Conservation (phyloP, 2,113 vertebrate genomes). For the Pantherophis guttatus region DNA sequence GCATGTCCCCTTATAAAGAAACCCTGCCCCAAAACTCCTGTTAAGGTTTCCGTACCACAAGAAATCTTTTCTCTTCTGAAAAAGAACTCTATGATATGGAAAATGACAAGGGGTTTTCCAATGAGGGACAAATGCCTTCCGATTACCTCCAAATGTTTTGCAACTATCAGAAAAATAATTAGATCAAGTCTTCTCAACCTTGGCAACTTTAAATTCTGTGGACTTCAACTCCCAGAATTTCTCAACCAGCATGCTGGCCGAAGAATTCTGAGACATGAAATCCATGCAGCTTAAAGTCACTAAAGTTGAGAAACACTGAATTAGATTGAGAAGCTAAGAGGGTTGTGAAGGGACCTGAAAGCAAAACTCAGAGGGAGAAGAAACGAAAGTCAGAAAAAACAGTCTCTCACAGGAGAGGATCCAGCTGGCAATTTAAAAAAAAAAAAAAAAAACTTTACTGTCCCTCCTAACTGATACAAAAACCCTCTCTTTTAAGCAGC, state of each 20-base stretch:
- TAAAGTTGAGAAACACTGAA: background rate
- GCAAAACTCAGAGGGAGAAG: background rate
- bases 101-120: background rate
- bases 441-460: background rate
- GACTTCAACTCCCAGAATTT: background rate
- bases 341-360: background rate
- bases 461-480: no score
- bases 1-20: no score
- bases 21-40: background rate
- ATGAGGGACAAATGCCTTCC: background rate
- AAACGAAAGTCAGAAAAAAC: no score
- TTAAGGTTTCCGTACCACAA: background rate
- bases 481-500: background rate
- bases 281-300: background rate
- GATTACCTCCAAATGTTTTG: background rate
- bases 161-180: background rate
- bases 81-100: background rate
- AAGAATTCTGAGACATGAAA: background rate
- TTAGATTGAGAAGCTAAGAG: background rate
- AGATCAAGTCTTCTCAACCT: background rate
- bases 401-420: no score
- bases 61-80: background rate
- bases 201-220: background rate
- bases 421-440: background rate
- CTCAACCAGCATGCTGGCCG: background rate